A percentile compares a stretch with the other conserved stretches of the same genome.
These are phyloP conservation scores for Cheilosia variabilis DNA, from an alignment of 2,888 invertebrate species.

Conservation along the genomic window DNA sequence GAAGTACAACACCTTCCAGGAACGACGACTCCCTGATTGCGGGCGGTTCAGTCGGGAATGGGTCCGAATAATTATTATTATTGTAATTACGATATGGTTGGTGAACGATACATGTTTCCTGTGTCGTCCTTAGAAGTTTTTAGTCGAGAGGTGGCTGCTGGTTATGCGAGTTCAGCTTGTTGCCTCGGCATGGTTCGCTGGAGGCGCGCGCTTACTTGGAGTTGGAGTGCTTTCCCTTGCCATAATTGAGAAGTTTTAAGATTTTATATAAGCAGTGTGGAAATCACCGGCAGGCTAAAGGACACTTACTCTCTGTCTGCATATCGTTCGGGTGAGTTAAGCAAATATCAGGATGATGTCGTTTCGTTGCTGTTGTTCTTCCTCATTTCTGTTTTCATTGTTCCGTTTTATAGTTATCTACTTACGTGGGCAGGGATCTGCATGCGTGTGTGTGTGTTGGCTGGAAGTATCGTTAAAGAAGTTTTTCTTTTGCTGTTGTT, in stretches of 20 bases:
- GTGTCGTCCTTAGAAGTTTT: slow-evolving; percentile 59
- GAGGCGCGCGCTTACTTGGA: slow-evolving; percentile 53
- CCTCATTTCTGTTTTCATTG: slow-evolving; percentile 36
- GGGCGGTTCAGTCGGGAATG: slow-evolving; percentile 41
- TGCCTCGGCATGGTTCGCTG: slow-evolving; percentile 57
- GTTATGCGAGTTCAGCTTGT: slow-evolving; percentile 57
- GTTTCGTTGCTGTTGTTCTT: slow-evolving; percentile 40
- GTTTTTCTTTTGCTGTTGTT: no score
- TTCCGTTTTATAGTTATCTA: slow-evolving; percentile 27
- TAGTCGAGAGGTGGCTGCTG: slow-evolving; percentile 19
- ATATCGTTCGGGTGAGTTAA: slow-evolving; percentile 18
- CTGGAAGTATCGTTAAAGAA: no score
- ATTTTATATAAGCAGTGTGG: slow-evolving; percentile 64
- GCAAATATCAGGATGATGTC: slow-evolving; percentile 66
- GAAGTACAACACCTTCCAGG: neutral
- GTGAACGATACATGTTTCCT: slow-evolving; percentile 68
- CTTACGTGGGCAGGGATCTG: slow-evolving; percentile 10
- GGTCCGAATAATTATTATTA: slow-evolving; percentile 74
- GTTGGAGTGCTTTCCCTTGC: slow-evolving; percentile 65
- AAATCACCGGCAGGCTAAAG: slow-evolving; percentile 68
- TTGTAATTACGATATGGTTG: slow-evolving; percentile 74
- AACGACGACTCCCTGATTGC: neutral
- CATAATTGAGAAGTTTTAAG: slow-evolving; percentile 75
- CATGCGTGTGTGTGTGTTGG: neutral
- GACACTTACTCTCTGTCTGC: slow-evolving; percentile 24